Evolutionary conservation across 1,140 invertebrate species (phyloP), one percentile per base, ranked within the genome.

Genomic region (Mya arenaria): DNA sequence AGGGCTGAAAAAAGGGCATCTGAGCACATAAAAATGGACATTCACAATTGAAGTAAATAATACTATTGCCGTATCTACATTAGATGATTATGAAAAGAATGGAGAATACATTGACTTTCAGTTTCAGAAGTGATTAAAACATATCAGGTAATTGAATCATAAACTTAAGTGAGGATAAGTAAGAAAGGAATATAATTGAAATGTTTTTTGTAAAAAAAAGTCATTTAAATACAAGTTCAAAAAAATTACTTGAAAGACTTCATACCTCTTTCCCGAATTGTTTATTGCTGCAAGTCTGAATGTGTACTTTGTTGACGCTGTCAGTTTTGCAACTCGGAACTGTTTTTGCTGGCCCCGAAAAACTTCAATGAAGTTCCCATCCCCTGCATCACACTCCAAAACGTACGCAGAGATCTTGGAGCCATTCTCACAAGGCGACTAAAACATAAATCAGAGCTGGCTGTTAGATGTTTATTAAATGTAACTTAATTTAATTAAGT

Each of bases 271-370:
- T 1, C 97, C 97, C 82, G 95, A 93, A 86, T 96, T 95, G 91
- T 97, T 97, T n/a, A 96, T 94, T 72, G 96, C 96, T 48, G 96
- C 95, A 82, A 98, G 90, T 34, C 97, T 95, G 91, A 97, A 97
- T 36, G 94, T 94, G 89, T 97, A 97, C 36, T 94, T 92, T 8
- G 96, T 97, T 36, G 96, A 95, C 5, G 96, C 94, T 83, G 95
- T 94, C 65, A 97, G 93, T 86, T 96, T 96, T 69, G 94, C 94
- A 32, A 96, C 93, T 80, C 95, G 95, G 91, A 95, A 96, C 87
- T 97, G 96, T 83, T 96, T 95, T 37, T 94, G 94, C 69, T 93
- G 90, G 44, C 95, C 95, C 82, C 94, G 94, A 87, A 95, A 95
- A 41, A 96, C 92, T 90, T 97, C 96, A 0, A 94, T 93, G 92